Base-by-base conservation (phyloP, 2,888 invertebrate genomes). In the Lasioglossum calceatum region DNA sequence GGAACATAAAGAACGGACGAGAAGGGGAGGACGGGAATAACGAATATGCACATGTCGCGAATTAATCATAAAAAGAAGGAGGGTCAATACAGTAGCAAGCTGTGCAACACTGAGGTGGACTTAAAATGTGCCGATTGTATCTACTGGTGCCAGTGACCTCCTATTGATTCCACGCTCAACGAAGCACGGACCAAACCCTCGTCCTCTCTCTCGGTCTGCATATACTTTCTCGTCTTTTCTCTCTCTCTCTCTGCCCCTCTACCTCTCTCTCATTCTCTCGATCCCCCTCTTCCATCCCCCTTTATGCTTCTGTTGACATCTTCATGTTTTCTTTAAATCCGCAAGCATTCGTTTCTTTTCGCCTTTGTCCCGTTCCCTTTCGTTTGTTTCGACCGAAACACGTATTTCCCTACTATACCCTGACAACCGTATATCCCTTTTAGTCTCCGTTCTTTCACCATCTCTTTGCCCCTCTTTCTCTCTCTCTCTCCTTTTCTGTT, bases 121-220 rank as follows among this genome's bases (percentile, higher is more conserved):
- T 93, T 92, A 91, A 94, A 94, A 94, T 94, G 93, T 94, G 93
- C 93, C 93, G 94, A 94, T 94, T 94, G 94, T 94, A 94, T 94
- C 94, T 93, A 92, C 93, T 93, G 94, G 92, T 94, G 94, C 94
- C 94, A 94, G 94, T 94, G 94, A 94, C 94, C 94, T 93, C 94
- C 94, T 94, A 94, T 94, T 94, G 94, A 94, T 94, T 94, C 94
- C 92, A 94, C 87, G 93, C 93, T 94, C 92, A 92, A 91, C 93
- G 93, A 93, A 93, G 93, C 93, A 93, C 92, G 90, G 93, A 91
- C 92, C 92, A 92, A 93, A 92, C 93, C 92, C 92, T 89, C 90
- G 82, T 64, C 19, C 86, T 36, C 72, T 32, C 73, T 44, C 54
- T 27, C 76, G 70, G 67, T 44, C 58, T 85, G 70, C 61, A 75